Base-by-base conservation (phyloP, 2,888 invertebrate genomes). In the Agapostemon virescens region DNA sequence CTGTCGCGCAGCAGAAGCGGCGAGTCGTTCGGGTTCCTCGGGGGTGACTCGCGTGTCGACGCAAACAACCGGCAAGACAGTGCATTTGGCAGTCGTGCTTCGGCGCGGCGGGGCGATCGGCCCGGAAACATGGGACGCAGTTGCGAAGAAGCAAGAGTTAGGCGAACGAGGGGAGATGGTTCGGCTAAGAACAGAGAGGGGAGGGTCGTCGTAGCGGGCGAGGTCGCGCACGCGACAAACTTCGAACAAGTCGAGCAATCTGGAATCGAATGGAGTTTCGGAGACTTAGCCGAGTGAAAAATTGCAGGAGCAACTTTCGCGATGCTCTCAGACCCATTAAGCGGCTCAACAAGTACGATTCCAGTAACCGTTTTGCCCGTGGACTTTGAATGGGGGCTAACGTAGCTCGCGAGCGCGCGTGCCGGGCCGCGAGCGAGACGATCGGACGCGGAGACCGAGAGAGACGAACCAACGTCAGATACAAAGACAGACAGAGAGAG, bases 221-320 rank as follows among this genome's bases (percentile, higher is more conserved):
- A 74, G 68, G n/a, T n/a, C n/a, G 49, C 49, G 49, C 55, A 87
- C 86, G 88, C 86, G 88, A 88, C 88, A 87, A 92, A 91, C 88
- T 92, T 91, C 79, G 87, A 89, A 90, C 90, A 89, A 90, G 90
- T 90, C 88, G 88, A 80, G 90, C 90, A 91, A 91, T 91, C 90
- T 90, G 88, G 89, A 90, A 90, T 90, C 91, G 88, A 89, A 89
- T 91, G 85, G 87, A 89, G 89, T 90, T 89, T 88, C 84, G 87
- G 85, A 77, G 89, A 90, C 90, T 90, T 90, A 88, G 86, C 88
- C 89, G 88, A 90, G 91, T 91, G 91, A 92, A 92, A 92, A 92
- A 92, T 92, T 90, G 88, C 88, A 83, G 84, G 80, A 72, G 82
- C 85, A 91, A 92, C 90, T 90, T 92, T 91, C 85, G 79, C 86